Conservation (phyloP, 2,888 invertebrate species). For the Argyresthia goedartella region DNA sequence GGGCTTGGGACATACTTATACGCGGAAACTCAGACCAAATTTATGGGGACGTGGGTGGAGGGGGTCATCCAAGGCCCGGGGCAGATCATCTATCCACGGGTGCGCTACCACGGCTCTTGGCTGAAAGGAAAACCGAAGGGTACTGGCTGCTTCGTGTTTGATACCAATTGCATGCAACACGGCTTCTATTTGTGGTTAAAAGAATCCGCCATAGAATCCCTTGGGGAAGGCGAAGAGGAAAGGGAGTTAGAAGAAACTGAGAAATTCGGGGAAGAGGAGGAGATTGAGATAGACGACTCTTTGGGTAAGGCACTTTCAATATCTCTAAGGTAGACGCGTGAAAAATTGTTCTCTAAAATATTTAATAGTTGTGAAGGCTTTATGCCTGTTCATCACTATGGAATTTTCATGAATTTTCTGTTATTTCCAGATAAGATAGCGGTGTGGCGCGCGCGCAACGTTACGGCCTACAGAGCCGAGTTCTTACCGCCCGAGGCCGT, state of each 20-base stretch:
- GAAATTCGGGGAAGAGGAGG: slow-evolving; percentile 31
- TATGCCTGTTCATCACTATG: too few species aligned
- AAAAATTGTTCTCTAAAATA: too few species aligned
- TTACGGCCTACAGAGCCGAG: slow-evolving; percentile 77
- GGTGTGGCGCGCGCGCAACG: slow-evolving; percentile 78
- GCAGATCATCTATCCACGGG: slow-evolving; percentile 76
- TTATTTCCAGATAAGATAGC: slow-evolving; percentile 50
- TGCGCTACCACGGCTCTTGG: slow-evolving; percentile 81
- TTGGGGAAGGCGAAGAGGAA: slow-evolving; percentile 56
- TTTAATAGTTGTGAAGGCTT: too few species aligned
- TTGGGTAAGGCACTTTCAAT: slow-evolving; percentile 23
- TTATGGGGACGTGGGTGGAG: slow-evolving; percentile 81
- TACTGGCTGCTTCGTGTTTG: slow-evolving; percentile 81
- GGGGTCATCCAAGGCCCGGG: slow-evolving; percentile 83
- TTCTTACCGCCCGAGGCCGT: slow-evolving; percentile 78
- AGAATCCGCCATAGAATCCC: slow-evolving; percentile 57
- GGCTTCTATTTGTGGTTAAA: slow-evolving; percentile 75
- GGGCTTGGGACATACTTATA: slow-evolving; percentile 84
- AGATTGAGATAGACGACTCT: slow-evolving; percentile 41
- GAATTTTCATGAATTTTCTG: too few species aligned
- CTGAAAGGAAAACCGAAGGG: slow-evolving; percentile 78
- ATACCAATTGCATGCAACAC: slow-evolving; percentile 81
- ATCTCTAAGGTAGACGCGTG: too few species aligned
- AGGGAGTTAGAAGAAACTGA: slow-evolving; percentile 51
- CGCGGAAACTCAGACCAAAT: slow-evolving; percentile 69